These are phyloP conservation scores for Aphis gossypii DNA, from an alignment of 1,140 invertebrate genomes.

Conservation along the genomic window DNA sequence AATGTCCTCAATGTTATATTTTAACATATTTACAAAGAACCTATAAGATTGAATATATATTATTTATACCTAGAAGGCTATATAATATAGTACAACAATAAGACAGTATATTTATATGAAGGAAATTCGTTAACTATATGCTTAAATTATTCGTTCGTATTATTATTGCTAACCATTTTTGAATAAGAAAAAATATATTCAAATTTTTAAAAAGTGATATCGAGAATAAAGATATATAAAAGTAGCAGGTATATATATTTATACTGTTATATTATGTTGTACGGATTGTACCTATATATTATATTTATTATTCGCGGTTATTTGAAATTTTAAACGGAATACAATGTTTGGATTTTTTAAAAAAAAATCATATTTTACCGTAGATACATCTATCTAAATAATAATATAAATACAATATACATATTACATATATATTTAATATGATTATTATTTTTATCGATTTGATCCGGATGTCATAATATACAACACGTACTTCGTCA, in stretches of 20 bases:
- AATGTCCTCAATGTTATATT: conserved; percentile 34
- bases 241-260: not conserved
- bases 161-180: not conserved
- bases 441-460: conserved; percentile 29
- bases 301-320: not conserved
- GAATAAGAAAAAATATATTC: not conserved
- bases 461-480: conserved; percentile 29
- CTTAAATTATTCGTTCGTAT: not conserved
- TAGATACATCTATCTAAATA: not conserved
- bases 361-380: not conserved
- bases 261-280: not conserved
- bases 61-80: not conserved
- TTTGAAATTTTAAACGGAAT: not conserved
- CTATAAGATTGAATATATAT: no score
- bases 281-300: not conserved
- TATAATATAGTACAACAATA: not conserved
- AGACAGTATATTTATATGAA: not conserved
- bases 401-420: not conserved
- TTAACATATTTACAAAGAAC: not conserved
- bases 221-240: not conserved
- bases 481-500: not conserved
- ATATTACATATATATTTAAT: not conserved
- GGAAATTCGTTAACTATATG: not conserved
- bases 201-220: not conserved
- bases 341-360: not conserved